A percentile compares a stretch with the other conserved stretches of the same genome.
Evolutionary conservation across 2,888 invertebrate species (phyloP).

Genomic region (Prosapia bicincta): DNA sequence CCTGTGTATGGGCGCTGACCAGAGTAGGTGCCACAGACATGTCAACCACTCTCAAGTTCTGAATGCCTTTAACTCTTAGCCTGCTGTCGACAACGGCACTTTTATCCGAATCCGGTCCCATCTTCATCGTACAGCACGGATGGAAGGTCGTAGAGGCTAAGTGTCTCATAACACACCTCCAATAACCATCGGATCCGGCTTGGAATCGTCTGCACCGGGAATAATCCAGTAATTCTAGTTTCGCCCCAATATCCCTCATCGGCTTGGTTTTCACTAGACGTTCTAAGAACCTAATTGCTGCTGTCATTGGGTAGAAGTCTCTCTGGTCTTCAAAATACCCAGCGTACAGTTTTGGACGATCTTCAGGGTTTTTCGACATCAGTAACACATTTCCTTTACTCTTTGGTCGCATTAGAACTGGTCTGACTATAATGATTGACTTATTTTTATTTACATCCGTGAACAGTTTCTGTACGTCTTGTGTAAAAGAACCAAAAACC

Average conservation of each 20-base stretch:
- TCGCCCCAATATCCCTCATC: conserved; percentile 35
- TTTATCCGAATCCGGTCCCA: conserved; percentile 50
- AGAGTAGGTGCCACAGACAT: conserved; percentile 54
- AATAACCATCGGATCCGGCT: conserved; percentile 45
- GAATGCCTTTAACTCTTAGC: conserved; percentile 53
- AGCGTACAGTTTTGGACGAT: conserved; percentile 33
- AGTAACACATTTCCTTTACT: conserved; percentile 36
- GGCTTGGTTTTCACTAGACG: conserved; percentile 38
- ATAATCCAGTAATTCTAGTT: conserved; percentile 52
- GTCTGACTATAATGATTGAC: conserved; percentile 49
- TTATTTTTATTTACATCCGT: conserved; percentile 50
- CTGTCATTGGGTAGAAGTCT: conserved; percentile 34
- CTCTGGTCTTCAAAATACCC: conserved; percentile 33
- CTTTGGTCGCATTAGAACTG: conserved; percentile 37
- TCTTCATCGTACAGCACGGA: conserved; percentile 65
- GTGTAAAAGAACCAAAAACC: conserved; percentile 45
- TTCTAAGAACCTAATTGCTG: conserved; percentile 37
- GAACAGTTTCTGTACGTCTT: conserved; percentile 50
- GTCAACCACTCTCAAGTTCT: conserved; percentile 53
- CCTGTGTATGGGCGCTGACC: conserved; percentile 56
- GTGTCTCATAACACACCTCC: conserved; percentile 55
- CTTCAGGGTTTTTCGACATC: conserved; percentile 33
- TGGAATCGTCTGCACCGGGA: conserved; percentile 50
- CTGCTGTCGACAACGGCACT: conserved; percentile 52
- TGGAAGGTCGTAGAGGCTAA: conserved; percentile 59